Percentiles rank a stretch among this genome's conserved stretches.
phyloP scores from a whole-genome alignment of 2,888 invertebrate species.

The Pogonocherus hispidulus region DNA sequence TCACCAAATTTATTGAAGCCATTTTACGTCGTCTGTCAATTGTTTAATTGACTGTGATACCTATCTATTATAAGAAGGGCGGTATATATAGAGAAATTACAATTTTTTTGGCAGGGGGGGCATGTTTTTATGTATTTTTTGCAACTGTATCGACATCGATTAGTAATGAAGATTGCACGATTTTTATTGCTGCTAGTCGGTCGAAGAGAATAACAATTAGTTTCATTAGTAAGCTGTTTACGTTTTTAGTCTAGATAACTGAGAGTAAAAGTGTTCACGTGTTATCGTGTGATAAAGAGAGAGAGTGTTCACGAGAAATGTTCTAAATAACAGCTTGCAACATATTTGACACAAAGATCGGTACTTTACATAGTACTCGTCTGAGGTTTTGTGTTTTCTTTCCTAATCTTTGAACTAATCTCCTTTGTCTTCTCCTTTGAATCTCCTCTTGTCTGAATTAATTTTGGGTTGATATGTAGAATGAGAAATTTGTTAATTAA shows the following conservation, averaged over 20 bases:
- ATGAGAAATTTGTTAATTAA: too few relatives aligned
- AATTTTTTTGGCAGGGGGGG: constrained; percentile 20
- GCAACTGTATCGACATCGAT: constrained; percentile 7
- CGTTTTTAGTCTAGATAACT: constrained; percentile 5
- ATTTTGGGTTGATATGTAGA: too few relatives aligned
- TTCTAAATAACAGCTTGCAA: too few relatives aligned
- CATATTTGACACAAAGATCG: too few relatives aligned
- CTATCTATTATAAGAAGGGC: constrained; percentile 2
- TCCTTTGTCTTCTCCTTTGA: too few relatives aligned
- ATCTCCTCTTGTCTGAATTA: too few relatives aligned
- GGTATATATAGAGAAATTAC: constrained; percentile 32
- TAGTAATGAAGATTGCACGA: constrained; percentile 20
- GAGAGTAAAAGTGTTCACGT: constrained; percentile 20
- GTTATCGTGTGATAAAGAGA: too few relatives aligned
- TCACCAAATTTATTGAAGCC: constrained; percentile 50
- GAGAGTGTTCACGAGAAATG: too few relatives aligned
- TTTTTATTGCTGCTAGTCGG: constrained; percentile 8
- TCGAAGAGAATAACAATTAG: constrained; percentile 12
- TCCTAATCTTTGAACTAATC: too few relatives aligned
- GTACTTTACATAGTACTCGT: too few relatives aligned
- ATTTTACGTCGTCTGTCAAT: constrained; percentile 40
- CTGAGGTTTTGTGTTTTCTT: too few relatives aligned
- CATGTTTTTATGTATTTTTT: neutral
- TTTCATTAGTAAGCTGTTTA: constrained; percentile 2
- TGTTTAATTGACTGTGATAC: constrained; percentile 27